Evolutionary conservation across 2,797 vertebrate species (phyloP).

Genomic region (Chloroceryle inda): DNA sequence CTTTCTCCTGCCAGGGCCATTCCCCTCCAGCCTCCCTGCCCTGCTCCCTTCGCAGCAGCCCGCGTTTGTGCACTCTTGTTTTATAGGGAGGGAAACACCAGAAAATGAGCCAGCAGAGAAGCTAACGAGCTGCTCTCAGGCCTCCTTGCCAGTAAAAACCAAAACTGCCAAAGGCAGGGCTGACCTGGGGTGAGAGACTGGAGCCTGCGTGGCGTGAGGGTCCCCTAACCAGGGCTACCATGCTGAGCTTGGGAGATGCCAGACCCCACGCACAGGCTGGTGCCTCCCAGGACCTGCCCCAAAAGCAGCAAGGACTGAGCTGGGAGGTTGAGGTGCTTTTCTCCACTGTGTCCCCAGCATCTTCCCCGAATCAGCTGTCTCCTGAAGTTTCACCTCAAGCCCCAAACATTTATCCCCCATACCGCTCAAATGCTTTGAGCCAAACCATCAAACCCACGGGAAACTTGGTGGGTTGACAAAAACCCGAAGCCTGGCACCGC

Average conservation of each 20-base stretch:
- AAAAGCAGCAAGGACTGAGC: not conserved
- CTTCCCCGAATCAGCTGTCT: not conserved
- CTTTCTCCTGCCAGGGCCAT: not conserved
- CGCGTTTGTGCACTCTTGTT: not conserved
- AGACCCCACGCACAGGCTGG: not conserved
- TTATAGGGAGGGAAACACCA: not conserved
- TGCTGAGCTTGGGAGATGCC: accelerated
- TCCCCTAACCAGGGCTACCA: not conserved
- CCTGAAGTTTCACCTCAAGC: not conserved
- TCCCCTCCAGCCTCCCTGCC: not conserved
- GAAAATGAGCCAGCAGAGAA: not conserved
- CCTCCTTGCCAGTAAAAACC: not conserved
- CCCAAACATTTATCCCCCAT: not conserved
- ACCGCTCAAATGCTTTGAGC: not conserved
- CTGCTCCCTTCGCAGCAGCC: not conserved
- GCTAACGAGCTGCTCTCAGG: not conserved
- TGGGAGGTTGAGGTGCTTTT: not conserved
- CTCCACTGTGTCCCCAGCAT: not conserved
- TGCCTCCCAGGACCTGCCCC: not conserved
- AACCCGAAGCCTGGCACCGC: not conserved
- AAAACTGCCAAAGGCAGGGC: not conserved
- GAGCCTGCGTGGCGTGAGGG: accelerated
- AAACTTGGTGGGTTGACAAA: not conserved
- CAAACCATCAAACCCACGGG: not conserved
- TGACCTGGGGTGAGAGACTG: not conserved